Percentiles rank a stretch among this genome's conserved stretches.
Conservation (phyloP, 2,888 invertebrate genomes). For the Anoplius nigerrimus region DNA sequence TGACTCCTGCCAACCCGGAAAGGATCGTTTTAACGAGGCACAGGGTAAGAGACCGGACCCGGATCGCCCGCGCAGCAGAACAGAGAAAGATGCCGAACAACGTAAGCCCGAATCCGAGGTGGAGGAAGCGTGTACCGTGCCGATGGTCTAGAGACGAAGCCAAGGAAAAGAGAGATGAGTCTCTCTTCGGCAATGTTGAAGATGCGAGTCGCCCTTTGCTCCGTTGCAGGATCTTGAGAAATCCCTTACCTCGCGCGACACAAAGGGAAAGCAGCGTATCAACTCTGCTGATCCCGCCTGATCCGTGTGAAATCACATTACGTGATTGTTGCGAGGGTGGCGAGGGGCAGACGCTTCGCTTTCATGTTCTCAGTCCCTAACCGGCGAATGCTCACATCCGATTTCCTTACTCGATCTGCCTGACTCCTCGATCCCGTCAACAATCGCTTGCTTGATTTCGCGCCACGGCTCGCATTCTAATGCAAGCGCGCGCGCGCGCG, state of each 20-base stretch:
- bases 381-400: not conserved
- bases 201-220: constrained; percentile 31
- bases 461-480: too few species aligned
- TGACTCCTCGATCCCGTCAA: too few species aligned
- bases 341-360: not conserved
- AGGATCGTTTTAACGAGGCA: constrained; percentile 62
- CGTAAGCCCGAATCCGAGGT: too few species aligned
- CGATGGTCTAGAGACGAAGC: too few species aligned
- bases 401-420: too few species aligned
- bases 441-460: too few species aligned
- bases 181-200: constrained; percentile 13
- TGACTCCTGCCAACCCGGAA: constrained; percentile 58
- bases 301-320: constrained; percentile 51
- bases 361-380: not conserved
- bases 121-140: too few species aligned
- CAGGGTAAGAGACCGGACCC: constrained; percentile 28
- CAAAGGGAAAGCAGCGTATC: constrained; percentile 41
- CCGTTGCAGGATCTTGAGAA: constrained; percentile 28
- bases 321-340: constrained; percentile 27
- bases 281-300: constrained; percentile 46
- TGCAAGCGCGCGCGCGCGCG: too few species aligned
- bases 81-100: not conserved
- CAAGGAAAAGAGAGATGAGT: not conserved
- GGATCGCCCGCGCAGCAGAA: constrained; percentile 28
- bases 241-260: constrained; percentile 33